Conservation (phyloP, 2,888 invertebrate genomes). For the Napeogenes sylphis region DNA sequence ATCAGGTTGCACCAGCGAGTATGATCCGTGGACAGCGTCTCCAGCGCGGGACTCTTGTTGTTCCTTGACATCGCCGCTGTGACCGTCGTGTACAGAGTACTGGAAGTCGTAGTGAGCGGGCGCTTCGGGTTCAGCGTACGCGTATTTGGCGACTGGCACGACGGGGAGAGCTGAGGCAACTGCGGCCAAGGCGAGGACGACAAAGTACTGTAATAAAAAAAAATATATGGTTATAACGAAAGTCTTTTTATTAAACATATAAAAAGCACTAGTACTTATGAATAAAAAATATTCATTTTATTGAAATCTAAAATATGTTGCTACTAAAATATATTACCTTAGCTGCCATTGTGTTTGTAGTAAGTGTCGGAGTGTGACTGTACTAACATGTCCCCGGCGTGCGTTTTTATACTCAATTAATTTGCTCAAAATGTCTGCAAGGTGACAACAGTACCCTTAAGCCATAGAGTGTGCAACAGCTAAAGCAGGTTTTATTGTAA, state of each 20-base stretch:
- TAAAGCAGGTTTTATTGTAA: too few species aligned
- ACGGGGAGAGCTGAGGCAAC: slow-evolving; percentile 37
- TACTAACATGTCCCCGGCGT: neutral
- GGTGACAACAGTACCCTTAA: too few species aligned
- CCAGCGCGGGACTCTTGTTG: slow-evolving; percentile 65
- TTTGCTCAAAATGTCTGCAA: too few species aligned
- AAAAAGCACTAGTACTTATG: too few species aligned
- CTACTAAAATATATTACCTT: slow-evolving; percentile 4
- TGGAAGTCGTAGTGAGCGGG: slow-evolving; percentile 65
- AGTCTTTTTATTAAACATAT: too few species aligned
- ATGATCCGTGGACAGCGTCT: slow-evolving; percentile 32
- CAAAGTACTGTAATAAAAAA: too few species aligned
- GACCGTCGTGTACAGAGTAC: slow-evolving; percentile 65
- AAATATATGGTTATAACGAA: too few species aligned
- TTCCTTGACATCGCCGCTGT: slow-evolving; percentile 66
- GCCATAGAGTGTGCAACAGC: too few species aligned
- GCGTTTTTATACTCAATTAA: slow-evolving; percentile 1
- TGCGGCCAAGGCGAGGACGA: slow-evolving; percentile 41
- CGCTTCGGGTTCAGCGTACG: slow-evolving; percentile 53
- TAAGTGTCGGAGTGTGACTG: slow-evolving; percentile 9
- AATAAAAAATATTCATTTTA: too few species aligned
- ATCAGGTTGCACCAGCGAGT: slow-evolving; percentile 65
- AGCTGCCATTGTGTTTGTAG: slow-evolving; percentile 12
- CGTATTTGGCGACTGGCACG: slow-evolving; percentile 48
- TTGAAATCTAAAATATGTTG: too few species aligned